phyloP scores from a whole-genome alignment of 2,797 vertebrate genomes.

The Micropoecilia bifurca region DNA sequence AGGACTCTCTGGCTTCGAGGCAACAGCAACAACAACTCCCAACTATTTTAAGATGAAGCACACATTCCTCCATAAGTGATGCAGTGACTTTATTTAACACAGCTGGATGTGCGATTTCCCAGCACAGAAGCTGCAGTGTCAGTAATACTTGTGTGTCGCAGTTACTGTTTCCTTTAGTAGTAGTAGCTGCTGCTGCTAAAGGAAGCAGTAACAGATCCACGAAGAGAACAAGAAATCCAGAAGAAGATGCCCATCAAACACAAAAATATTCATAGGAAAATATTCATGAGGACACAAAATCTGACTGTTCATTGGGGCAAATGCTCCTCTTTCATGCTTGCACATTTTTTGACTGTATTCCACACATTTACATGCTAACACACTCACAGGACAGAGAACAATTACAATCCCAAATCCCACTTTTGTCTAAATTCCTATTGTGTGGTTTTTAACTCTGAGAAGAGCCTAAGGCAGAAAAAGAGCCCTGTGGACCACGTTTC shows the following conservation, averaged over 20 bases:
- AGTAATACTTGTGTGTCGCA: slow-evolving; percentile 33
- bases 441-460: slow-evolving; percentile 49
- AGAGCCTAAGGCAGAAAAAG: slow-evolving; percentile 26
- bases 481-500: slow-evolving; percentile 54
- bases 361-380: slow-evolving; percentile 4
- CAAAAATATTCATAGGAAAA: background rate
- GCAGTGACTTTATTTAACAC: slow-evolving; percentile 34
- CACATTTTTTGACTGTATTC: slow-evolving; percentile 1
- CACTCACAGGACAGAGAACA: slow-evolving; percentile 20
- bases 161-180: too few species aligned
- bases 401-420: slow-evolving; percentile 63
- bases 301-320: slow-evolving; percentile 9
- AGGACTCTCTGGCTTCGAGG: background rate
- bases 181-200: slow-evolving; percentile 1
- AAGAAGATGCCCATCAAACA: slow-evolving; percentile 5
- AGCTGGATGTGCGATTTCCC: slow-evolving; percentile 48
- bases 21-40: background rate
- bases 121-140: slow-evolving; percentile 45
- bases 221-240: slow-evolving; percentile 8
- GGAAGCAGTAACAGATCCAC: slow-evolving; percentile 25
- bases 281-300: background rate
- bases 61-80: slow-evolving; percentile 44
- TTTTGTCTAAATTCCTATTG: slow-evolving; percentile 67
- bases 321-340: slow-evolving; percentile 24
- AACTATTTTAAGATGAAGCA: slow-evolving; percentile 18